Evolutionary conservation across 2,888 invertebrate genomes (phyloP).

Genomic region (Pseudococcus jackbeardsleyi): DNA sequence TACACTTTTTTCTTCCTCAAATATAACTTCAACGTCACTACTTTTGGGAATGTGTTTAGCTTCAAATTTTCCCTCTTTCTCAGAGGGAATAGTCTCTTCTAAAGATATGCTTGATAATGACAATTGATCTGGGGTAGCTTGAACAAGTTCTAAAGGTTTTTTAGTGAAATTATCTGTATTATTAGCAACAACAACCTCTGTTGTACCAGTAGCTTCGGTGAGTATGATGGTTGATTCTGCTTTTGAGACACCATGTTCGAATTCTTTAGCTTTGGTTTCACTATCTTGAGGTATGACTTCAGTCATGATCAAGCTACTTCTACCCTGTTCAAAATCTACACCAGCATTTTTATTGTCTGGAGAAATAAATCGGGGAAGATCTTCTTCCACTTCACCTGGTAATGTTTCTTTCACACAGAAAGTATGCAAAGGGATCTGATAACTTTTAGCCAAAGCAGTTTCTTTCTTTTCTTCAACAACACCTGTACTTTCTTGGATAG

Average conservation of each 20-base stretch:
- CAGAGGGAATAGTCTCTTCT: constrained; percentile 71
- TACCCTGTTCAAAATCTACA: constrained; percentile 68
- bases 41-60: constrained; percentile 32
- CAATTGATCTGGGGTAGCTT: constrained; percentile 69
- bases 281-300: constrained; percentile 67
- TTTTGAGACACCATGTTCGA: constrained; percentile 65
- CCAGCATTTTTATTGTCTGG: constrained; percentile 69
- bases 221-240: constrained; percentile 66
- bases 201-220: constrained; percentile 72
- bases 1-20: constrained; percentile 75
- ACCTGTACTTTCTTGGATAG: constrained; percentile 39
- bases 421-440: constrained; percentile 56
- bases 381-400: constrained; percentile 49
- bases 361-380: constrained; percentile 67
- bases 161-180: constrained; percentile 72
- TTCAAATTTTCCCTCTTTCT: constrained; percentile 71
- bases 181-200: constrained; percentile 71
- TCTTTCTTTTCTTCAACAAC: constrained; percentile 11
- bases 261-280: constrained; percentile 68
- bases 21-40: constrained; percentile 69
- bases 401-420: constrained; percentile 49
- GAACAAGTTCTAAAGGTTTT: constrained; percentile 70
- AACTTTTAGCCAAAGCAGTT: constrained; percentile 33
- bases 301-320: constrained; percentile 67
- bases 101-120: constrained; percentile 65